Percentiles rank a stretch among this genome's conserved stretches.
These are phyloP conservation scores for Cheilosia scutellata DNA, from an alignment of 2,888 invertebrate species.

Conservation along the genomic window DNA sequence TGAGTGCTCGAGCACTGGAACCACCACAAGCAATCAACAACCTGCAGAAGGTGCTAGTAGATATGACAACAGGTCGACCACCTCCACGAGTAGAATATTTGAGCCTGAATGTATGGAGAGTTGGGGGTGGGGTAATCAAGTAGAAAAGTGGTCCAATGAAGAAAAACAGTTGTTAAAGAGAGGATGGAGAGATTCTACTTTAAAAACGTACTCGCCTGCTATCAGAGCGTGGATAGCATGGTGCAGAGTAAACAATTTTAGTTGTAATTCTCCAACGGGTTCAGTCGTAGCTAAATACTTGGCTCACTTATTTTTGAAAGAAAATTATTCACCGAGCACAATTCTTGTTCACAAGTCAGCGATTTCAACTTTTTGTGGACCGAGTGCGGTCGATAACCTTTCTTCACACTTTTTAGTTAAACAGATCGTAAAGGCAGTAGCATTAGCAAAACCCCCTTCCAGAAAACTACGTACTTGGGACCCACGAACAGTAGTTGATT, in stretches of 20 bases:
- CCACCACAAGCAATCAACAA: no score
- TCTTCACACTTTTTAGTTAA: constrained; percentile 5
- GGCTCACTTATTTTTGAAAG: constrained; percentile 18
- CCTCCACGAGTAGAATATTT: constrained; percentile 25
- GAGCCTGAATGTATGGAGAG: constrained; percentile 35
- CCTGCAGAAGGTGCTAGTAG: neutral
- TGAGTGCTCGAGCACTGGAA: neutral
- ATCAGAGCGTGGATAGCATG: constrained; percentile 29
- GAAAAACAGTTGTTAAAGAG: constrained; percentile 29
- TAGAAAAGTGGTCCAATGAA: constrained; percentile 13
- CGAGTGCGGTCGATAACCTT: neutral
- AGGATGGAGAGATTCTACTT: constrained; percentile 18
- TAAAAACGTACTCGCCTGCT: constrained; percentile 44
- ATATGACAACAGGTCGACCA: constrained; percentile 11
- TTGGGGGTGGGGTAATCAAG: constrained; percentile 29
- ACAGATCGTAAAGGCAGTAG: neutral
- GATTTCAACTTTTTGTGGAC: constrained; percentile 33
- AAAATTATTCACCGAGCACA: constrained; percentile 17
- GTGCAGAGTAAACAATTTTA: constrained; percentile 9
- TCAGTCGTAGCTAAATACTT: constrained; percentile 24
- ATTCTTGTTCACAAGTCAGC: constrained; percentile 54
- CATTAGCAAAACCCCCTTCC: neutral
- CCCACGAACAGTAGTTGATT: constrained; percentile 30
- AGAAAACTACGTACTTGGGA: constrained; percentile 22
- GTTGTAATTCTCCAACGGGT: constrained; percentile 3